phyloP scores from a whole-genome alignment of 2,888 invertebrate species.

The Leuctra nigra region DNA sequence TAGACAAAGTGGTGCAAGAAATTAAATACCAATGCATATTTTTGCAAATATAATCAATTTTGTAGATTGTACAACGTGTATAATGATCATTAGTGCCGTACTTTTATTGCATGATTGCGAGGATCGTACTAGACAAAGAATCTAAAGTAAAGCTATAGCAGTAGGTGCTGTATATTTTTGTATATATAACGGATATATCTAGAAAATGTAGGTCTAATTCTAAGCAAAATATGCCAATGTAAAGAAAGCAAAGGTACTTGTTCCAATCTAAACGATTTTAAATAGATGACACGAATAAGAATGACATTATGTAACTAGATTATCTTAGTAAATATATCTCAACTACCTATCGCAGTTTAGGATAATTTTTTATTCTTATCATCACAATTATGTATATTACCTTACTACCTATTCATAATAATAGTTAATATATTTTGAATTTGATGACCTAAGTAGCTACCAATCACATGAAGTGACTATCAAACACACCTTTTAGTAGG shows the following conservation, averaged over 20 bases:
- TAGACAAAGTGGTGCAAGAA: not conserved
- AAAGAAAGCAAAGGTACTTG: not conserved
- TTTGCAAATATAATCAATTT: conserved; percentile 1
- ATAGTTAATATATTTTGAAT: no score
- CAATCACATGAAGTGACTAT: no score
- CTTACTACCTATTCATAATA: no score
- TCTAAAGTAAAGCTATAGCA: conserved; percentile 4
- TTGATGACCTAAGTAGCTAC: no score
- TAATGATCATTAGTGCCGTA: conserved; percentile 9
- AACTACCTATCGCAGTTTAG: no score
- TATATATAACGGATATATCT: conserved; percentile 17
- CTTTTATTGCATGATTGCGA: not conserved
- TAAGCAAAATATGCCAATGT: not conserved
- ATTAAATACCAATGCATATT: not conserved
- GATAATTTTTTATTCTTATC: no score
- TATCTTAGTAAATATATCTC: no score
- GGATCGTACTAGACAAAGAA: conserved; percentile 1
- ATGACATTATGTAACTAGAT: not conserved
- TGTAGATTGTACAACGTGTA: conserved; percentile 12
- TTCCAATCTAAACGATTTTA: not conserved
- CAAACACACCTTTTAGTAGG: no score
- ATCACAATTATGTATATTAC: no score
- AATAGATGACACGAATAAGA: not conserved
- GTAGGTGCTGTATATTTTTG: conserved; percentile 23
- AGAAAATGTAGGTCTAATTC: not conserved